These are phyloP conservation scores for Drosophila formosana DNA, from an alignment of 2,888 invertebrate genomes.

Conservation along the genomic window DNA sequence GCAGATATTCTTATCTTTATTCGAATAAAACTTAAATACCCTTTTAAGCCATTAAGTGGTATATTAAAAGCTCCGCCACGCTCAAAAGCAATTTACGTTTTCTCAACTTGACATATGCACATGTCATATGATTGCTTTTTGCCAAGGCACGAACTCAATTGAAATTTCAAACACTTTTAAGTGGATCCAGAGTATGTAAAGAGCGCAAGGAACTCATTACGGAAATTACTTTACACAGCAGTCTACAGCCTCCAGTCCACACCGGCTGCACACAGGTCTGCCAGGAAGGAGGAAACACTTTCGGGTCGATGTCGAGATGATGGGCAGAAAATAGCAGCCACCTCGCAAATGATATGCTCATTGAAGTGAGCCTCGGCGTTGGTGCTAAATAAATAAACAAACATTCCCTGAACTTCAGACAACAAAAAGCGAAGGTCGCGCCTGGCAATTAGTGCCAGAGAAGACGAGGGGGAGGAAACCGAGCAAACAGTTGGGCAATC, in stretches of 20 bases:
- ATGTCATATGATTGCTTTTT: constrained; percentile 70
- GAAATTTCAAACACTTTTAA: constrained; percentile 75
- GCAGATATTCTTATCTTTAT: neutral
- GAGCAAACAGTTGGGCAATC: constrained; percentile 30
- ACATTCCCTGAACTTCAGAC: constrained; percentile 20
- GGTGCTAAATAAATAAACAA: constrained; percentile 63
- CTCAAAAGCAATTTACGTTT: constrained; percentile 68
- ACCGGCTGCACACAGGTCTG: neutral
- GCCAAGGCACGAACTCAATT: constrained; percentile 51
- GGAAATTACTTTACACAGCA: constrained; percentile 77
- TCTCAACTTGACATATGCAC: constrained; percentile 51
- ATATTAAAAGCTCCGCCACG: constrained; percentile 8
- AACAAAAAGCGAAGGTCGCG: constrained; percentile 20
- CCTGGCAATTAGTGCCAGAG: constrained; percentile 43
- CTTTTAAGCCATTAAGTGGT: constrained; percentile 9
- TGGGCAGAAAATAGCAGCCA: constrained; percentile 17
- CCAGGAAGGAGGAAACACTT: constrained; percentile 12
- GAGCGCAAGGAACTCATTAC: constrained; percentile 72
- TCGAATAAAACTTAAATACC: constrained; percentile 8
- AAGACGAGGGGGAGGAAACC: constrained; percentile 4
- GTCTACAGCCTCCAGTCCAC: neutral
- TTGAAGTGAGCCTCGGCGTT: constrained; percentile 58
- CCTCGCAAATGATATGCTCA: constrained; percentile 63
- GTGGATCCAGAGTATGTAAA: constrained; percentile 43
- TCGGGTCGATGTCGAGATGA: constrained; percentile 8